Percentiles rank a stretch among this genome's conserved stretches.
Evolutionary conservation across 2,888 invertebrate genomes (phyloP).

Genomic region (Cephus runcator): DNA sequence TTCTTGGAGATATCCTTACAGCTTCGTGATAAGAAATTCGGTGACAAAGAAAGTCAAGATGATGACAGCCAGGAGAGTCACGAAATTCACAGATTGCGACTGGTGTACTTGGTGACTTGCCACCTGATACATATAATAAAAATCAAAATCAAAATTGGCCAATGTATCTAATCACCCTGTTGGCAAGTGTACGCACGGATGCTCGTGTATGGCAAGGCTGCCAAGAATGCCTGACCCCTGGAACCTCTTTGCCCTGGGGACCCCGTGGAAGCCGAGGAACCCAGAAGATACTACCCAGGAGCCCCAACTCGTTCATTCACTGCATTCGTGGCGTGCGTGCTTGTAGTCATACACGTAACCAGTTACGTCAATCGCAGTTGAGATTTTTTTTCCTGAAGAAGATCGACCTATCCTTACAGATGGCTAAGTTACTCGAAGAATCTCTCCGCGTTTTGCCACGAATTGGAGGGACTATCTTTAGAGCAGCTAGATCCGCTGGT

Average conservation of each 20-base stretch:
- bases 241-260: constrained; percentile 13
- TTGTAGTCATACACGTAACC: background rate
- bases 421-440: background rate
- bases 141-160: constrained; percentile 10
- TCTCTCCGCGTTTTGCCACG: constrained; percentile 7
- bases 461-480: constrained; percentile 32
- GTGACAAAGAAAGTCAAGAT: background rate
- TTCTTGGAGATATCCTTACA: background rate
- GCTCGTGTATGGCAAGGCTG: constrained; percentile 15
- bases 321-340: background rate
- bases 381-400: background rate
- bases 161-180: constrained; percentile 28
- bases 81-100: background rate
- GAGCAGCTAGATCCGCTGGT: constrained; percentile 16
- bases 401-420: background rate
- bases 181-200: constrained; percentile 30
- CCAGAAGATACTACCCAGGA: background rate
- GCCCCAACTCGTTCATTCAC: background rate
- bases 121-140: background rate
- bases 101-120: background rate
- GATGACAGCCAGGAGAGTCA: background rate
- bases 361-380: background rate
- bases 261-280: background rate
- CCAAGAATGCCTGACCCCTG: constrained; percentile 50
- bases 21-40: too few relatives aligned